phyloP scores from a whole-genome alignment of 92 coral and sea anemone genomes.

The Siderastrea siderea region DNA sequence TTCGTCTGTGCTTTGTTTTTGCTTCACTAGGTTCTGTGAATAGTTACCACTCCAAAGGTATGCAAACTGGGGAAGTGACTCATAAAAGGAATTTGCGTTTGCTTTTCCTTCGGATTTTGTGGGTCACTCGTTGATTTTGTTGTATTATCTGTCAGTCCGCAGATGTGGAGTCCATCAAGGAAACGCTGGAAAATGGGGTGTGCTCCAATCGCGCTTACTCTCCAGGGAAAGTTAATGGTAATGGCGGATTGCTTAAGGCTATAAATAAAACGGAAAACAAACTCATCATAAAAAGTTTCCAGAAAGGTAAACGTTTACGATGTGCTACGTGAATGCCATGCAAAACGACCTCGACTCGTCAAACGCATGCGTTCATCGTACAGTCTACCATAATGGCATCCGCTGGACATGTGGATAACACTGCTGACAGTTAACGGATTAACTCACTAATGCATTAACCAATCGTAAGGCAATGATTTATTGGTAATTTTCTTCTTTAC shows the following conservation, averaged over 20 bases:
- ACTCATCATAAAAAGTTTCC: slow-evolving; percentile 5
- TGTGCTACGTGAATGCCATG: background rate
- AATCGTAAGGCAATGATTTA: background rate
- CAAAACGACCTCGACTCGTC: slow-evolving; percentile 6
- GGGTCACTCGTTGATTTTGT: background rate
- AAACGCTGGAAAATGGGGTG: slow-evolving; percentile 38
- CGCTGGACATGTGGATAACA: background rate
- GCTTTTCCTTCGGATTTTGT: background rate
- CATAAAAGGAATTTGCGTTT: background rate
- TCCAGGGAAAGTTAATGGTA: slow-evolving; percentile 26
- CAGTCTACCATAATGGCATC: background rate
- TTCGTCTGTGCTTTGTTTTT: too few species aligned
- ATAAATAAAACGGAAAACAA: slow-evolving; percentile 39
- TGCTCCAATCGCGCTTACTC: slow-evolving; percentile 53
- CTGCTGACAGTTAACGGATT: background rate
- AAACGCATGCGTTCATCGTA: background rate
- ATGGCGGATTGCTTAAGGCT: slow-evolving; percentile 23
- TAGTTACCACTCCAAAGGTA: too few species aligned
- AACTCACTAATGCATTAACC: background rate
- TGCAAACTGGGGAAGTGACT: too few species aligned
- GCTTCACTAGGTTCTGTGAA: too few species aligned
- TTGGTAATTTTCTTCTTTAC: too few species aligned
- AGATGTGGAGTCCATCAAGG: slow-evolving; percentile 29
- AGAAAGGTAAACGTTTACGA: slow-evolving; percentile 15
- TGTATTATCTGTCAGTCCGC: slow-evolving; percentile 6